Evolutionary conservation across 64 coral and sea anemone genomes (phyloP).

Genomic region (Pachyseris speciosa): DNA sequence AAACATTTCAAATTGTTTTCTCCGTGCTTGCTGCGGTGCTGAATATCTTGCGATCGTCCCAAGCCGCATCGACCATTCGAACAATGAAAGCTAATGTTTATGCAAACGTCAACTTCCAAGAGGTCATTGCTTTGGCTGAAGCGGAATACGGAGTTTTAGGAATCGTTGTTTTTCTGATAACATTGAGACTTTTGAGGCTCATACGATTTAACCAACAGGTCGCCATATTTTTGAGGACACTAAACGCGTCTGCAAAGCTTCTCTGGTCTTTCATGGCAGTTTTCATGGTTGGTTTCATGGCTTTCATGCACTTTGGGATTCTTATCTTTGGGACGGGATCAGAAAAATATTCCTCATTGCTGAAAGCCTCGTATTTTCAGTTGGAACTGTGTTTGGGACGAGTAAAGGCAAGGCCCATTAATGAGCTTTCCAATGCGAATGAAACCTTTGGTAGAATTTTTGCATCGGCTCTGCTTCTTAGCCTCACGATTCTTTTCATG

Average conservation of each 20-base stretch:
- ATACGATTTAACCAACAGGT: slow-evolving; percentile 35
- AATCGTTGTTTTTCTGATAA: slow-evolving; percentile 3
- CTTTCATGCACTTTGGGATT: background rate
- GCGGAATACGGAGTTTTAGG: background rate
- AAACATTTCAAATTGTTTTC: background rate
- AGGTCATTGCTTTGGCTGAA: background rate
- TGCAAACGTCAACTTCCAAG: background rate
- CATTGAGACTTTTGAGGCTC: too few species aligned
- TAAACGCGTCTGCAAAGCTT: slow-evolving; percentile 1
- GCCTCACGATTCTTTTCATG: slow-evolving; percentile 26
- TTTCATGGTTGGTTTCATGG: background rate
- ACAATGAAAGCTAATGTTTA: background rate
- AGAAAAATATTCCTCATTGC: background rate
- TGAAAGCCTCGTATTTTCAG: slow-evolving; percentile 9
- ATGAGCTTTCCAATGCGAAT: background rate
- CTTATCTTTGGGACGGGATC: background rate
- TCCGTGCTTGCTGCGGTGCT: background rate
- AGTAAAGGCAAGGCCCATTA: background rate
- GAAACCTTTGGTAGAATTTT: background rate
- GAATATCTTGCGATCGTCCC: background rate
- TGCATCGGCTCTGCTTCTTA: background rate
- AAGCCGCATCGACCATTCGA: background rate
- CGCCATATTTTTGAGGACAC: background rate
- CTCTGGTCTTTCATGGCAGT: slow-evolving; percentile 5
- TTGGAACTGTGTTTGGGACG: slow-evolving; percentile 15